Conservation (phyloP, 2,888 invertebrate genomes). For the Nymphalis urticae region DNA sequence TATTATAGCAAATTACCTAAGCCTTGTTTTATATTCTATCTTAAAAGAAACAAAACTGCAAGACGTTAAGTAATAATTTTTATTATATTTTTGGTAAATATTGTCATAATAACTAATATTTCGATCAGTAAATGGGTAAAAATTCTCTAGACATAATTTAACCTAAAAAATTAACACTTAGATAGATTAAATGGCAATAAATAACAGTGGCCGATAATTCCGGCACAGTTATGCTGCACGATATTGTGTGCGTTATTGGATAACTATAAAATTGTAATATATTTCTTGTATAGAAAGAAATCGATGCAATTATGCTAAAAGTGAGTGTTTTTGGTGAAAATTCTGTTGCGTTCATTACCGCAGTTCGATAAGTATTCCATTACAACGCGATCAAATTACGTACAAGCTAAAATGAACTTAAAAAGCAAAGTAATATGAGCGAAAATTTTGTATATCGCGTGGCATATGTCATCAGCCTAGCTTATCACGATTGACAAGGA, state of each 20-base stretch:
- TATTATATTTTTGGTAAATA: neutral
- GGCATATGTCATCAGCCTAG: conserved; percentile 7
- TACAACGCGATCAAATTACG: neutral
- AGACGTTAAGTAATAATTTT: neutral
- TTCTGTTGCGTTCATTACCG: neutral
- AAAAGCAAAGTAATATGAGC: neutral
- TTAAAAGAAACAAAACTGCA: too few species aligned
- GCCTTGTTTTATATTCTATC: too few species aligned
- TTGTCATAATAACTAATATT: conserved; percentile 3
- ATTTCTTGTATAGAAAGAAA: neutral
- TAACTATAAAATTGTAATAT: neutral
- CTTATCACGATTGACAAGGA: conserved; percentile 39
- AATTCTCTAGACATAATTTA: conserved; percentile 24
- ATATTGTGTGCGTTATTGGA: neutral
- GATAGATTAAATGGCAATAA: conserved; percentile 28
- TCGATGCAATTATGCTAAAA: too few species aligned
- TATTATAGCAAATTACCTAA: too few species aligned
- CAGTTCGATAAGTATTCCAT: conserved; percentile 3
- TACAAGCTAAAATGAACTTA: neutral
- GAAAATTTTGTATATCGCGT: neutral
- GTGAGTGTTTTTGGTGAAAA: neutral
- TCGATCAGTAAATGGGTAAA: neutral
- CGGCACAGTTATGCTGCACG: conserved; percentile 21
- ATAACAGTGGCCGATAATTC: conserved; percentile 17
- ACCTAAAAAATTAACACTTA: conserved; percentile 27